Conservation (phyloP, 2,888 invertebrate genomes). For the Eumacrocentrus americanus region DNA sequence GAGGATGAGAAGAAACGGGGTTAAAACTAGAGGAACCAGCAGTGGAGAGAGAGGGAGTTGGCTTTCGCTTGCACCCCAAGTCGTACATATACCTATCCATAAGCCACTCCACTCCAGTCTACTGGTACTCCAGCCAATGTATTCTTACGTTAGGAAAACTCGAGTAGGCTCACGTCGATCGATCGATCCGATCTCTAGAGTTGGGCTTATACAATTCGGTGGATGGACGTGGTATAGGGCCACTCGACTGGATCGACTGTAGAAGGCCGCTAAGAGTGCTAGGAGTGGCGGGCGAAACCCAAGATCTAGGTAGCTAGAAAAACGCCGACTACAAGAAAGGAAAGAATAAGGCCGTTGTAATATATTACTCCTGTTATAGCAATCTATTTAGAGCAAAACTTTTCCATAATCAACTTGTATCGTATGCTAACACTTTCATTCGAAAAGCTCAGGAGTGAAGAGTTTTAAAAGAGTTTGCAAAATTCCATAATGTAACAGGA, state of each 20-base stretch:
- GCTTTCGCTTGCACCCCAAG: background rate
- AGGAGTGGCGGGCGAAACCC: constrained; percentile 28
- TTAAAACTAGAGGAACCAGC: constrained; percentile 14
- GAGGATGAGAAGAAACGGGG: too few species aligned
- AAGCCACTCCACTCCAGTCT: constrained; percentile 43
- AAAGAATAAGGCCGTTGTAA: too few species aligned
- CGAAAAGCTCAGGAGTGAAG: too few species aligned
- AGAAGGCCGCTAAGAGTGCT: background rate
- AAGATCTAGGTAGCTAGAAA: background rate
- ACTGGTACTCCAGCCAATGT: constrained; percentile 46
- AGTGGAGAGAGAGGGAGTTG: background rate
- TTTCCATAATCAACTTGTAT: too few species aligned
- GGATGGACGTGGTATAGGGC: background rate
- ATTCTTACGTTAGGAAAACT: constrained; percentile 56
- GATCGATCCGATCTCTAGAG: constrained; percentile 49
- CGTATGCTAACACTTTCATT: too few species aligned
- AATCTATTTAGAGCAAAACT: too few species aligned
- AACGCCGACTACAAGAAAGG: too few species aligned
- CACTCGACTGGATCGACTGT: background rate
- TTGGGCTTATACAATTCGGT: background rate
- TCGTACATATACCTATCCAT: constrained; percentile 18
- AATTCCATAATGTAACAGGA: too few species aligned
- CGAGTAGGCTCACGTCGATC: constrained; percentile 53
- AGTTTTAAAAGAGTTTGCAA: too few species aligned
- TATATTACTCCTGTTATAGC: too few species aligned